phyloP scores from a whole-genome alignment of 1,140 invertebrate species.

The Gryon sp. region DNA sequence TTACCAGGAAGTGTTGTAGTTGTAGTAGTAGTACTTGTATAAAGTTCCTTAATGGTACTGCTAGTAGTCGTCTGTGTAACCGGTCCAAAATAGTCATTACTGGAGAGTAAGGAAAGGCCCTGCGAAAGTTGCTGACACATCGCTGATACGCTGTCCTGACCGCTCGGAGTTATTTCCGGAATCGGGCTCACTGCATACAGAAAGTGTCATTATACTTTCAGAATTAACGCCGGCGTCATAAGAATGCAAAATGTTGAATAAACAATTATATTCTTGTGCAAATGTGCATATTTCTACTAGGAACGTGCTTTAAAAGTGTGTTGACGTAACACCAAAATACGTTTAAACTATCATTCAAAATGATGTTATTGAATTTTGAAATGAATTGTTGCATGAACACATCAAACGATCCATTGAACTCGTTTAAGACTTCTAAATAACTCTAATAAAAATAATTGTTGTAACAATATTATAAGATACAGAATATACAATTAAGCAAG shows the following conservation, averaged over 20 bases:
- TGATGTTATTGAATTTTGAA: neutral
- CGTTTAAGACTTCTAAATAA: neutral
- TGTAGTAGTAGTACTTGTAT: conserved; percentile 60
- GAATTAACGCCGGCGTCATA: neutral
- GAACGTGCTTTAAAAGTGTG: conserved; percentile 28
- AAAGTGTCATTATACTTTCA: conserved; percentile 23
- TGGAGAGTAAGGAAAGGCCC: conserved; percentile 88
- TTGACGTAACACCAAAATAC: neutral
- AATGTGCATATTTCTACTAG: conserved; percentile 33
- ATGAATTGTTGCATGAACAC: neutral
- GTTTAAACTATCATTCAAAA: conserved; percentile 14
- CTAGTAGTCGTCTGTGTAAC: conserved; percentile 66
- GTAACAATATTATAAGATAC: neutral
- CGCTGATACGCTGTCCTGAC: conserved; percentile 89
- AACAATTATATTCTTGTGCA: conserved; percentile 33
- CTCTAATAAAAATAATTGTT: conserved; percentile 7
- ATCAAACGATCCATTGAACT: conserved; percentile 1
- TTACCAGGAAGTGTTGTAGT: conserved; percentile 70
- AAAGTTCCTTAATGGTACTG: conserved; percentile 71
- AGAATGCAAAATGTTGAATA: neutral
- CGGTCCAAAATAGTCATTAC: conserved; percentile 82
- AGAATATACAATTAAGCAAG: conserved; percentile 15
- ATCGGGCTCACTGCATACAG: conserved; percentile 85
- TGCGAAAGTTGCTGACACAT: conserved; percentile 93
- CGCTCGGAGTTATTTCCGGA: conserved; percentile 87